Conservation (phyloP, 1,140 invertebrate species). For the Trigoniulus corallinus region DNA sequence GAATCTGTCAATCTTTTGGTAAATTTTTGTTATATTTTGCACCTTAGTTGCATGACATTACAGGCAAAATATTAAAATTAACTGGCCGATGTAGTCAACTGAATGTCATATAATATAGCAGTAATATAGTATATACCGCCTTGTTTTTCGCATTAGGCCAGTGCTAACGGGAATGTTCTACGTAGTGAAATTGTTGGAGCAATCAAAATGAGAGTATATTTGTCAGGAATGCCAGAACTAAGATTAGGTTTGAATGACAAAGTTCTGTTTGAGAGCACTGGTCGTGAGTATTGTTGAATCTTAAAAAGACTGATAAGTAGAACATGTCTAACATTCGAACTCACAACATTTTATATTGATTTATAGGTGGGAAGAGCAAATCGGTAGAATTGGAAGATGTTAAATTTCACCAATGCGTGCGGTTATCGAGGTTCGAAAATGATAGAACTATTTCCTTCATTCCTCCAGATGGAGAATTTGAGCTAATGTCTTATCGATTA, state of each 20-base stretch:
- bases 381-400: constrained; percentile 98
- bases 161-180: constrained; percentile 94
- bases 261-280: constrained; percentile 95
- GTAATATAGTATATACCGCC: background rate
- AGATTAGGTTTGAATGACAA: constrained; percentile 96
- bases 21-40: constrained; percentile 16
- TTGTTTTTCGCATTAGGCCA: constrained; percentile 39
- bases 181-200: constrained; percentile 97
- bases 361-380: constrained; percentile 77
- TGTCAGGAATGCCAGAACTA: constrained; percentile 99
- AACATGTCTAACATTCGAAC: background rate
- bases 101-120: background rate
- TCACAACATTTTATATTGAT: background rate
- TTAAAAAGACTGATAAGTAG: background rate
- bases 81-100: too few relatives aligned
- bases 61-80: too few relatives aligned
- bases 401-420: constrained; percentile 98
- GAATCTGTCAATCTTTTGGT: constrained; percentile 93
- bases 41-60: background rate
- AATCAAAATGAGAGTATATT: constrained; percentile 97
- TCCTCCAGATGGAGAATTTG: constrained; percentile 98
- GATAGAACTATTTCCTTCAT: constrained; percentile 98
- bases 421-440: constrained; percentile 93
- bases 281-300: constrained; percentile 38
- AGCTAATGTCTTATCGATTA: constrained; percentile 97